phyloP scores from a whole-genome alignment of 2,888 invertebrate genomes.

The Oscheius onirici region DNA sequence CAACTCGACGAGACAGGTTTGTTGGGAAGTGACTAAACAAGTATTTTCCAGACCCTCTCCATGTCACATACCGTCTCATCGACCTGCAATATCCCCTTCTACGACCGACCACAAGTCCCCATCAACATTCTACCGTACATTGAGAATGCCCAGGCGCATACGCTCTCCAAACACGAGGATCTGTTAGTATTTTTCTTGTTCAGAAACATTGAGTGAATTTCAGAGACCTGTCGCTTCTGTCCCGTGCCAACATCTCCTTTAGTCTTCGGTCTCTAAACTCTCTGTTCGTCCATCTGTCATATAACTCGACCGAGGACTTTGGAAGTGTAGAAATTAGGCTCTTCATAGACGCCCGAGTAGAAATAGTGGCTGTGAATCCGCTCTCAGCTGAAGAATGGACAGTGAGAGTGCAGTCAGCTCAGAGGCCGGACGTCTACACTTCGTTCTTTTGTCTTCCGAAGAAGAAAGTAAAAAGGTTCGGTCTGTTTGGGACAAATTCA shows the following conservation, averaged over 20 bases:
- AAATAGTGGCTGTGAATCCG: conserved; percentile 57
- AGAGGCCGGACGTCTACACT: conserved; percentile 53
- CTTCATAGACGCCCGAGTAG: conserved; percentile 63
- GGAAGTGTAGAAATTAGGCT: conserved; percentile 47
- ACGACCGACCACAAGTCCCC: conserved; percentile 49
- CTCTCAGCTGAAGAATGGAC: conserved; percentile 55
- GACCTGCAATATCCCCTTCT: conserved; percentile 53
- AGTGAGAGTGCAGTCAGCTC: conserved; percentile 46
- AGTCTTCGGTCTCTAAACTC: conserved; percentile 57
- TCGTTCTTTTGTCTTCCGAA: conserved; percentile 47
- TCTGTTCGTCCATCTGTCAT: conserved; percentile 52
- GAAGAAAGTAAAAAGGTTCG: conserved; percentile 41
- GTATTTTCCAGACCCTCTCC: conserved; percentile 38
- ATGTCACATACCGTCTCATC: conserved; percentile 52
- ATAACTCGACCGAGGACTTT: conserved; percentile 35
- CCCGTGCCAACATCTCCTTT: conserved; percentile 57
- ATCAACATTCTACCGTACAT: conserved; percentile 34
- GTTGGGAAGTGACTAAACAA: no score
- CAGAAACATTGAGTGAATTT: conserved; percentile 17
- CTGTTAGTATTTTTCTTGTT: conserved; percentile 26
- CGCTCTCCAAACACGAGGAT: conserved; percentile 31
- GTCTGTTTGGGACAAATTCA: background rate
- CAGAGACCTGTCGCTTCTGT: conserved; percentile 55
- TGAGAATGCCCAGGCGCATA: conserved; percentile 40
- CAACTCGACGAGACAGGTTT: conserved; percentile 26